These are phyloP conservation scores for Paradoxurus hermaphroditus DNA, from an alignment of 2,113 vertebrate species.

Conservation along the genomic window DNA sequence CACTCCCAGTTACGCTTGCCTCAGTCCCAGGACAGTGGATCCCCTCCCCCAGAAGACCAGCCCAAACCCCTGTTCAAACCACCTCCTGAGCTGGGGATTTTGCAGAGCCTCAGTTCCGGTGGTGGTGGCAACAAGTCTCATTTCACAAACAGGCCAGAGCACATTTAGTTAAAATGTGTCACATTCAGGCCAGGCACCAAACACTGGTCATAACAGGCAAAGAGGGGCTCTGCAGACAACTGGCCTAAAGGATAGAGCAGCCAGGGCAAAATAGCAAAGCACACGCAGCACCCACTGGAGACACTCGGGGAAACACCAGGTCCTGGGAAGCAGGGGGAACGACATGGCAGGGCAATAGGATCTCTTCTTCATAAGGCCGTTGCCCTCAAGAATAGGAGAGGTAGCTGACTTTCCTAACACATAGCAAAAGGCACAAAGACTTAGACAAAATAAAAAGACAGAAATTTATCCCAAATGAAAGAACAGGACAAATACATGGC, in stretches of 20 bases:
- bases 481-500: not conserved
- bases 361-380: not conserved
- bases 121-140: not conserved
- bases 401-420: not conserved
- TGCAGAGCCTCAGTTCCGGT: not conserved
- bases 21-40: not conserved
- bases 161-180: not conserved
- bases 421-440: not conserved
- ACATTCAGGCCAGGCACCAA: not conserved
- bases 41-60: not conserved
- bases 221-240: not conserved
- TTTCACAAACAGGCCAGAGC: not conserved
- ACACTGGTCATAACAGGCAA: not conserved
- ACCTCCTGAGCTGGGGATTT: not conserved
- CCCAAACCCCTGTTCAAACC: not conserved
- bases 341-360: not conserved
- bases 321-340: not conserved
- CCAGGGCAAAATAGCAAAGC: not conserved
- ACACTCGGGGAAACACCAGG: not conserved
- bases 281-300: not conserved
- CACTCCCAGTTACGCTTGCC: not conserved
- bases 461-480: not conserved
- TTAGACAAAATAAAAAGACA: not conserved
- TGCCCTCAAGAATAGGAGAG: not conserved
- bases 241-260: not conserved